A percentile compares a stretch with the other conserved stretches of the same genome.
Conservation (phyloP, 2,113 vertebrate genomes). For the Rhadina sibilatrix region DNA sequence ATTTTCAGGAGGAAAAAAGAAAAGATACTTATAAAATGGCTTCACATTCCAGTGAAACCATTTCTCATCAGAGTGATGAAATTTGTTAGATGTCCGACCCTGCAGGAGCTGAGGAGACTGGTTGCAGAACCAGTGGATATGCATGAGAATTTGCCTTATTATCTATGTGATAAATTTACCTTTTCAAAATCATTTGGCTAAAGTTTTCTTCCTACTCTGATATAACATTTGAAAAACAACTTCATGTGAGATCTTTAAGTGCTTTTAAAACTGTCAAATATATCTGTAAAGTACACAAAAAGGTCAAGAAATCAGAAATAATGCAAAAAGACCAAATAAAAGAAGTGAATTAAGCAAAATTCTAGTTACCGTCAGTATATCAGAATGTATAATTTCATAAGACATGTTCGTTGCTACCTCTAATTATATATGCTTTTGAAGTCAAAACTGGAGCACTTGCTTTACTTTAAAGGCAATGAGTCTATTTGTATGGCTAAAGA, state of each 20-base stretch:
- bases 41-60: neutral
- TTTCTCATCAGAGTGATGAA: neutral
- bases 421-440: neutral
- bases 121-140: fast-evolving
- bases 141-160: neutral
- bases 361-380: neutral
- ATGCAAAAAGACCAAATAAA: neutral
- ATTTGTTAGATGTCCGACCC: neutral
- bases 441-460: fast-evolving
- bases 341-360: neutral
- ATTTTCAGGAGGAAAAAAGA: neutral
- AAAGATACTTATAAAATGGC: neutral
- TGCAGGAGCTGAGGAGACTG: neutral
- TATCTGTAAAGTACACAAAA: neutral
- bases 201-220: neutral
- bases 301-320: neutral
- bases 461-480: neutral
- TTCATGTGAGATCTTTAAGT: neutral
- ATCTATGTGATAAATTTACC: neutral
- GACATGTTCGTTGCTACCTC: neutral
- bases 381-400: neutral
- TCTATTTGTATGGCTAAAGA: neutral
- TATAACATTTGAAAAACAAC: neutral
- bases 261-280: neutral
- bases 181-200: neutral